A percentile compares a stretch with the other conserved stretches of the same genome.
Evolutionary conservation across 1,140 invertebrate genomes (phyloP).

Genomic region (Zophobas morio): DNA sequence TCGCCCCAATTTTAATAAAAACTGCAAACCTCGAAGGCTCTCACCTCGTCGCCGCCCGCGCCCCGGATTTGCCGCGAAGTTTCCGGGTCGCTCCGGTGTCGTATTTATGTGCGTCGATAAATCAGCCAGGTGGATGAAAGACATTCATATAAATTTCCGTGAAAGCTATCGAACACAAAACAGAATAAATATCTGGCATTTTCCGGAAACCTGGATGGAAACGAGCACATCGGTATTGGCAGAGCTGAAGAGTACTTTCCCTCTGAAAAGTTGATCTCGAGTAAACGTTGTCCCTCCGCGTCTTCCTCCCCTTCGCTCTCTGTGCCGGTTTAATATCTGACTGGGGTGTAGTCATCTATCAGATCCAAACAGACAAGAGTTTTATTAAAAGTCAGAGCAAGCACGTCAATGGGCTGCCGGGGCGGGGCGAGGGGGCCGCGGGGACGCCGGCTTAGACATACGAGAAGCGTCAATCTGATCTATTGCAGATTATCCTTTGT

Average conservation of each 20-base stretch:
- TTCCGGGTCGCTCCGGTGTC: neutral
- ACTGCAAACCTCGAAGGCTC: neutral
- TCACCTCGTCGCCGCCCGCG: too few relatives aligned
- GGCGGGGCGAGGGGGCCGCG: conserved; percentile 46
- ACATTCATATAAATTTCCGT: conserved; percentile 57
- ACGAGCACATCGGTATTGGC: conserved; percentile 52
- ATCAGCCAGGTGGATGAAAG: conserved; percentile 54
- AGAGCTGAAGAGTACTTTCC: conserved; percentile 57
- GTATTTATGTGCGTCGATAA: conserved; percentile 43
- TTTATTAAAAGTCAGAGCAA: conserved; percentile 67
- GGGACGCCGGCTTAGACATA: conserved; percentile 53
- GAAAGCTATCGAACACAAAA: conserved; percentile 55
- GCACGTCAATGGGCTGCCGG: conserved; percentile 66
- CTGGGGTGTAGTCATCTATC: conserved; percentile 70
- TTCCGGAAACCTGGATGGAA: conserved; percentile 51
- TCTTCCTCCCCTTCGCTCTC: conserved; percentile 48
- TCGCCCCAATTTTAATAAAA: neutral
- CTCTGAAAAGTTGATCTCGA: conserved; percentile 59
- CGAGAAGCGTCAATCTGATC: conserved; percentile 57
- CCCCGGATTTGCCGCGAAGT: neutral
- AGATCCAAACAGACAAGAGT: conserved; percentile 68
- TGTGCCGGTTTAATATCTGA: conserved; percentile 68
- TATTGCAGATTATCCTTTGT: conserved; percentile 51
- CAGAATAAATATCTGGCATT: conserved; percentile 51
- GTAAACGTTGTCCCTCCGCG: conserved; percentile 53